Base-by-base conservation (phyloP, 2,888 invertebrate species). In the Caenorhabditis wallacei region DNA sequence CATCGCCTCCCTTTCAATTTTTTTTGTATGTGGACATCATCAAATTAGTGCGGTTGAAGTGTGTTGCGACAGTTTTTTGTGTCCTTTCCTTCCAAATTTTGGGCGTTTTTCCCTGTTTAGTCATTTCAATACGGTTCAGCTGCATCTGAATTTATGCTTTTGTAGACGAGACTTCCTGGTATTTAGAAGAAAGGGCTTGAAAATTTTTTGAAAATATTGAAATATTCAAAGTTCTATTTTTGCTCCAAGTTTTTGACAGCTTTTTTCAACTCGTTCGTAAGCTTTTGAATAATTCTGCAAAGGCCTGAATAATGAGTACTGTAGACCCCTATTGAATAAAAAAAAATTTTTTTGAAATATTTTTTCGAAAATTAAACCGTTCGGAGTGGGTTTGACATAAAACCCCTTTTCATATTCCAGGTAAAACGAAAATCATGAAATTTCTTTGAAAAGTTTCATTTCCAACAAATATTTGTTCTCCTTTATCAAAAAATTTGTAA, bases 21-120 rank as follows among this genome's bases (percentile, higher is more conserved):
- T 68, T 56, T 59, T 51, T 76, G 54, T 57, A 59, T 51, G 22
- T 53, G 76, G 76, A 68, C 76, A 69, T 68, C 75, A 75, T 68
- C 76, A 76, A 76, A 76, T 76, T 76, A 76, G 76, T 69, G 69
- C 76, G 76, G 76, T 76, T 76, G 76, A 76, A 69, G 76, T 76
- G 66, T 46, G 43, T 75, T 74, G 22, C 43, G 70, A 48, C 35
- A 30, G 20, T 69, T 54, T 54, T n/a, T 69, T 68, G 46, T 24
- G 46, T 63, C 40, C 43, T 63, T 26, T 40, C 4, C 24, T 24
- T 8, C 20, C 30, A 30, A 5, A 16, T 51, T 75, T 51, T 68
- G 37, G 53, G 57, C 57, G 30, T 20, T 64, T 64, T 54, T 16
- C 63, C 26, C 18, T 24, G 40, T 53, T 54, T 54, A n/a, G 20